Percentiles rank a stretch among this genome's conserved stretches.
Conservation (phyloP, 1,140 invertebrate genomes). For the Coelopa frigida region DNA sequence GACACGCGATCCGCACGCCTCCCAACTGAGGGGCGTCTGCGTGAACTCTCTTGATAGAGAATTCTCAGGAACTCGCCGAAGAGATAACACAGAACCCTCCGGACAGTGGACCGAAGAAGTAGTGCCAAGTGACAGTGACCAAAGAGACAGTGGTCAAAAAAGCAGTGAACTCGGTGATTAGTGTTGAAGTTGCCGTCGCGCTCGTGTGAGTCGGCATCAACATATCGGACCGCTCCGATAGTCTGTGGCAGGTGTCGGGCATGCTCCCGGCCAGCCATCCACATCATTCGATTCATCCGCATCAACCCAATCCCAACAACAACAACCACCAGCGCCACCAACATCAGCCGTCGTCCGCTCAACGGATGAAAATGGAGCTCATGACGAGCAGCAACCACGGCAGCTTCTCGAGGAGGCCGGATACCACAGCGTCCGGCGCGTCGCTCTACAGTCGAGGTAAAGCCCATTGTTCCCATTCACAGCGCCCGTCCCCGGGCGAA, state of each 20-base stretch:
- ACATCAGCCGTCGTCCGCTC: constrained; percentile 4
- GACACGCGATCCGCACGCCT: no score
- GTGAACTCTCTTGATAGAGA: no score
- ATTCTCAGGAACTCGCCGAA: no score
- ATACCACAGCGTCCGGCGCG: constrained; percentile 37
- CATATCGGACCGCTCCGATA: constrained; percentile 37
- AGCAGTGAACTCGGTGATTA: no score
- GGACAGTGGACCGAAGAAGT: no score
- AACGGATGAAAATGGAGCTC: constrained; percentile 1
- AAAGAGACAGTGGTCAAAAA: no score
- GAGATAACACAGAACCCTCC: no score
- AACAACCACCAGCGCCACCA: constrained; percentile 11
- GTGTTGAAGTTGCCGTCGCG: no score
- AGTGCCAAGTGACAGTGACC: no score
- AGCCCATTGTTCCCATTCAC: neutral
- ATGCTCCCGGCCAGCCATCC: constrained; percentile 19
- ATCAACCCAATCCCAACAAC: constrained; percentile 18
- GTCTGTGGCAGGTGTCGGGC: constrained; percentile 37
- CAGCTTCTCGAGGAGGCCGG: constrained; percentile 29
- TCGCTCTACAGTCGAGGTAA: constrained; percentile 42
- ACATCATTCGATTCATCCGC: neutral
- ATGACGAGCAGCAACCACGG: no score
- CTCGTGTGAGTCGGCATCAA: constrained; percentile 6
- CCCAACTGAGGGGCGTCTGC: no score
- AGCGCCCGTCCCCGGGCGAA: no score